Percentiles rank a stretch among this genome's conserved stretches.
Conservation (phyloP, 30 jellyfish, hydroid and myxozoan genomes). For the Sanderia malayensis region DNA sequence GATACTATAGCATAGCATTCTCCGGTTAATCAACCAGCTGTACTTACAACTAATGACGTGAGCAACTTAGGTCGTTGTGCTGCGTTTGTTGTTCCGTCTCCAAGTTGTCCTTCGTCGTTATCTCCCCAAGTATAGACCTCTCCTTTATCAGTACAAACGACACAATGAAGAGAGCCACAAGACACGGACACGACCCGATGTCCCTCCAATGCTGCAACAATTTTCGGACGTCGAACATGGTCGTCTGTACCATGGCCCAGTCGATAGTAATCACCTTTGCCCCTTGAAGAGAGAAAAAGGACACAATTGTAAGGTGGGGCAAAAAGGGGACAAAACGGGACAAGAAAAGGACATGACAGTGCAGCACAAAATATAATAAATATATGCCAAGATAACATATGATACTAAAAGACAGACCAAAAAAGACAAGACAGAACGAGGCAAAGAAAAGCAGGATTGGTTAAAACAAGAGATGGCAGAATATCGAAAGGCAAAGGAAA, state of each 20-base stretch:
- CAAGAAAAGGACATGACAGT: too few relatives aligned
- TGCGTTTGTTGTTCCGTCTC: conserved; percentile 86
- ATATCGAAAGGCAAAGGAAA: too few relatives aligned
- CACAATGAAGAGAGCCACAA: conserved; percentile 90
- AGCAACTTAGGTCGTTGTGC: conserved; percentile 63
- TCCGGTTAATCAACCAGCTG: too few relatives aligned
- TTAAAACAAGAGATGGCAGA: too few relatives aligned
- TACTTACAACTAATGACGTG: conserved; percentile 49
- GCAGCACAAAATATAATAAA: too few relatives aligned
- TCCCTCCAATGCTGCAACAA: conserved; percentile 60
- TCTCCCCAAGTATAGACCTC: conserved; percentile 95
- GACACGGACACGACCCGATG: conserved; percentile 72
- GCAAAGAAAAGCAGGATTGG: not conserved
- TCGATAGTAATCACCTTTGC: conserved; percentile 90
- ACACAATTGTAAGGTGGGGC: too few relatives aligned
- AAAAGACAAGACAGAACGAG: not conserved
- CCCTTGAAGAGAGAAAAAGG: conserved; percentile 60
- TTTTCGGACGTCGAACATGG: conserved; percentile 86
- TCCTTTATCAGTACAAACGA: conserved; percentile 82
- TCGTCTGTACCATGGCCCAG: conserved; percentile 93
- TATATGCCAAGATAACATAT: not conserved
- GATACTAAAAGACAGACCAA: not conserved
- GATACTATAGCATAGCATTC: too few relatives aligned
- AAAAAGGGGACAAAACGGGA: not conserved
- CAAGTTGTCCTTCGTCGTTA: conserved; percentile 91